These are phyloP conservation scores for Saccostrea glomerata DNA, from an alignment of 1,140 invertebrate species.

Conservation along the genomic window DNA sequence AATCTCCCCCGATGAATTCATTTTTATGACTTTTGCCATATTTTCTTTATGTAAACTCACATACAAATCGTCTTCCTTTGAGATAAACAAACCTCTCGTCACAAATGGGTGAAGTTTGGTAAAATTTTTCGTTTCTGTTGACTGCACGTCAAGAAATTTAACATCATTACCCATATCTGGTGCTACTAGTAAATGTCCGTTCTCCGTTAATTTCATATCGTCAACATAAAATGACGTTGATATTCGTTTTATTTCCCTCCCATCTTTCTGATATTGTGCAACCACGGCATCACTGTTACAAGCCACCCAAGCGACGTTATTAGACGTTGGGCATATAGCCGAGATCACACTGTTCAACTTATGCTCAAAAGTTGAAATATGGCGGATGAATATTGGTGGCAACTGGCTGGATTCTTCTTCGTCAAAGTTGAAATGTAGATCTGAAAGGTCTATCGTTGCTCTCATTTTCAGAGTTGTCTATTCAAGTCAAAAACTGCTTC, in stretches of 20 bases:
- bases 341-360: background rate
- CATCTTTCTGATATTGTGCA: constrained; percentile 2
- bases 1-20: background rate
- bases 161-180: background rate
- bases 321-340: background rate
- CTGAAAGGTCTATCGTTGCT: background rate
- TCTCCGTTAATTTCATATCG: constrained; percentile 14
- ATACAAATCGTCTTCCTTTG: background rate
- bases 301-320: background rate
- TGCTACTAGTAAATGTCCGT: background rate
- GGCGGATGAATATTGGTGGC: constrained; percentile 23
- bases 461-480: background rate
- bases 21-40: background rate
- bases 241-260: constrained; percentile 14
- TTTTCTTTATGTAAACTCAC: background rate
- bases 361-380: constrained; percentile 18
- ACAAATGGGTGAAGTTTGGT: background rate
- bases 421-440: constrained; percentile 3
- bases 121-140: background rate
- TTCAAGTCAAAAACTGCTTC: background rate
- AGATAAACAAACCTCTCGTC: constrained; percentile 9
- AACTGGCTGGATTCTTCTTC: background rate
- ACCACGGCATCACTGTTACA: constrained; percentile 7
- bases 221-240: background rate
- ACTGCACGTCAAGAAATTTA: background rate